Base-by-base conservation (phyloP, 1,140 invertebrate genomes). In the Streblospio benedicti region DNA sequence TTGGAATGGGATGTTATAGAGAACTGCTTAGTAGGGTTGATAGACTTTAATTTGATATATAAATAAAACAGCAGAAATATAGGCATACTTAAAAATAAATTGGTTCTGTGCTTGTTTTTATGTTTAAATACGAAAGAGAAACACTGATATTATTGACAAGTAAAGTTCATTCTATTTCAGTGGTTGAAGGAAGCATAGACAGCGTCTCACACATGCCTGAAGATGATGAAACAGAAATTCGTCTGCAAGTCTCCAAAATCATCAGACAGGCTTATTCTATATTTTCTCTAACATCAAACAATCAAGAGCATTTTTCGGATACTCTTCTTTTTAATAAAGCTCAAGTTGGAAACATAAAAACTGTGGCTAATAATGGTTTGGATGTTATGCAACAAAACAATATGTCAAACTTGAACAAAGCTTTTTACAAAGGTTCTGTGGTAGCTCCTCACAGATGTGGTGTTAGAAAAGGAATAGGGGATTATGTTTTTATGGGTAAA, bases 121-220 rank as follows among this genome's bases (percentile, higher is more conserved):
- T 51, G 28, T 51, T 2, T 4, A n/a, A 52, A 23, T n/a, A n/a
- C 20, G 2, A n/a, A 4, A 23, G 28, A 23, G 20, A 5, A 18
- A 23, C 28, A 52, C 18, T 55, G 28, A 43, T 2, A n/a, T 5
- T n/a, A 28, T 56, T 6, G n/a, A 18, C 9, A 49, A 20, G 6
- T 49, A 9, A 49, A 49, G 27, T 49, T 49, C 20, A 18, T 49
- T 49, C 9, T 53, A 31, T 56, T 56, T 14, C 54, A 56, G 54
- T 56, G 12, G 31, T 56, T 9, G 20, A 14, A 20, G 54, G 54
- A 25, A 41, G 28, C 23, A 41, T 56, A 20, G 32, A 56, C 20
- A 56, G 33, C 9, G 31, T 35, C 4, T 9, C 12, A 2, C 28
- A 56, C 25, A 18, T 4, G 2, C 31, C 30, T 18, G 30, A 56